phyloP scores from a whole-genome alignment of 2,888 invertebrate species.

The Rapana venosa region DNA sequence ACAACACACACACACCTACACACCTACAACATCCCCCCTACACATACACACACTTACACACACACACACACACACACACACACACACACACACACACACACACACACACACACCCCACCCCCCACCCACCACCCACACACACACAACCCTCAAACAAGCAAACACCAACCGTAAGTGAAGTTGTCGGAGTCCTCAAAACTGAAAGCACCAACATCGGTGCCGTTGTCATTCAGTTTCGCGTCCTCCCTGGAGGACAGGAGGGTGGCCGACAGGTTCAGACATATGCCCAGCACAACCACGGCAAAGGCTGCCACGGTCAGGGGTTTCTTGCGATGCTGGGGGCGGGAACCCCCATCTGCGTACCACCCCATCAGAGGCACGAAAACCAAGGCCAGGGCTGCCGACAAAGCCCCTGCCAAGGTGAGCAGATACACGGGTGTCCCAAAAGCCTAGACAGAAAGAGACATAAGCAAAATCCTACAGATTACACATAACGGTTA shows the following conservation, averaged over 20 bases:
- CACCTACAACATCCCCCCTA: too few relatives aligned
- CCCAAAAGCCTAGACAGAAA: neutral
- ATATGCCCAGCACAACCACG: neutral
- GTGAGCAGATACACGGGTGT: constrained; percentile 30
- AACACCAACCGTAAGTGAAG: too few relatives aligned
- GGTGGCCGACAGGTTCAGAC: neutral
- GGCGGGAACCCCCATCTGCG: neutral
- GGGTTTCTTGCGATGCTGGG: constrained; percentile 12
- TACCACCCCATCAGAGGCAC: constrained; percentile 24
- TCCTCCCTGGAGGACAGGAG: neutral
- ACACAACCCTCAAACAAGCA: too few relatives aligned
- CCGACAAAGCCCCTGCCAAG: neutral
- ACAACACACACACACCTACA: too few relatives aligned
- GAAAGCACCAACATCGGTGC: neutral
- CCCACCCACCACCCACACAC: too few relatives aligned
- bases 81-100: too few relatives aligned
- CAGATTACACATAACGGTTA: too few relatives aligned
- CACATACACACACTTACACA: too few relatives aligned
- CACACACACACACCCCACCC: too few relatives aligned
- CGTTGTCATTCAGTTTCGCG: neutral
- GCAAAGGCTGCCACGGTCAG: neutral
- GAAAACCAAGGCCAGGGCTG: neutral
- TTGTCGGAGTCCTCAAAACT: too few relatives aligned
- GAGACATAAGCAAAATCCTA: neutral
- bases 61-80: too few relatives aligned